Conservation (phyloP, 1,140 invertebrate species). For the Laupala kohalensis region DNA sequence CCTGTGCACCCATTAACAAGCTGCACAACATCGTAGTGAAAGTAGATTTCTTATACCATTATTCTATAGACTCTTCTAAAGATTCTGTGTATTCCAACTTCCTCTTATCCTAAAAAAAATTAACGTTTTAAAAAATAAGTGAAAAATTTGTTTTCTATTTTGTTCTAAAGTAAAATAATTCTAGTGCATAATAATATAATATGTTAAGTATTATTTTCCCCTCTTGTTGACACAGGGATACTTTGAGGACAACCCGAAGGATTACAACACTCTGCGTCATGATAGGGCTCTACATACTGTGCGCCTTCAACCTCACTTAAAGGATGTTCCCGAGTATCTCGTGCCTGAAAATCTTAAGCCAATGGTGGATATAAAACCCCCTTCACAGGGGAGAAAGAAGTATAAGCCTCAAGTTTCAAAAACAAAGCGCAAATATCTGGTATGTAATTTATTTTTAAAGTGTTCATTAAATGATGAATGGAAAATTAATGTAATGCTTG, state of each 20-base stretch:
- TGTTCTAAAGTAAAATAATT: too few species aligned
- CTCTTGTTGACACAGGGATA: constrained; percentile 48
- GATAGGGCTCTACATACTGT: constrained; percentile 86
- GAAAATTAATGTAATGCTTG: not conserved
- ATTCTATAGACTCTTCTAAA: too few species aligned
- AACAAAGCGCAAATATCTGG: not conserved
- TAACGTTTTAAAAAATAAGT: too few species aligned
- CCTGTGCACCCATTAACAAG: too few species aligned
- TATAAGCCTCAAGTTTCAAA: not conserved
- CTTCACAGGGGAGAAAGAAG: not conserved
- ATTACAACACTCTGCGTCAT: constrained; percentile 76
- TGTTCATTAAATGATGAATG: not conserved
- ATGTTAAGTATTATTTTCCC: too few species aligned
- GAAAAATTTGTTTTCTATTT: too few species aligned
- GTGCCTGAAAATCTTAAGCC: constrained; percentile 61
- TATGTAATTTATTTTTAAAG: not conserved
- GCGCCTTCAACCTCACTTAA: constrained; percentile 68
- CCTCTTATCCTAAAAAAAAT: too few species aligned
- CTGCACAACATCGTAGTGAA: too few species aligned
- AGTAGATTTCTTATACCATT: too few species aligned
- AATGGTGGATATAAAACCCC: constrained; percentile 32
- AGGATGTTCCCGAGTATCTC: constrained; percentile 91
- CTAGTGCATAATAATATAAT: too few species aligned
- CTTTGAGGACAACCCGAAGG: constrained; percentile 89
- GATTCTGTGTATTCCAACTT: too few species aligned